Base-by-base conservation (phyloP, 2,797 vertebrate genomes). In the Poeciliopsis infans region DNA sequence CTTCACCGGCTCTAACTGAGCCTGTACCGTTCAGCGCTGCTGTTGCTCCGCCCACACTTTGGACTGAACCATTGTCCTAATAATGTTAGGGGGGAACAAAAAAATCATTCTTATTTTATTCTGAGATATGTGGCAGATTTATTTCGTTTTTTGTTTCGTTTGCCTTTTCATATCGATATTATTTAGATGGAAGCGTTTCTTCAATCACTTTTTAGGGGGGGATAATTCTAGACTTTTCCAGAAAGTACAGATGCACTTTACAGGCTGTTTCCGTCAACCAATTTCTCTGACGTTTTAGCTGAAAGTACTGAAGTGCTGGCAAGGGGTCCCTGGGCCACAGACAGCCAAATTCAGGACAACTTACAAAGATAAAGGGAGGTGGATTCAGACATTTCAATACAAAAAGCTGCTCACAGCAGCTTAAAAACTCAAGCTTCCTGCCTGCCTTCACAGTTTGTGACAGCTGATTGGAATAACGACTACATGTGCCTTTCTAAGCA, bases 331-430 rank as follows among this genome's bases (percentile, higher is more conserved):
- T 86, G 79, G 76, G 80, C 86, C 87, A 91, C 91, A 84, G 81
- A 78, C 87, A 85, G 83, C 70, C 76, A 88, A 93, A 85, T 83
- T 83, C 84, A 89, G 83, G 87, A 83, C 71, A 83, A 84, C 77
- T 89, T 80, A 31, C 79, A 88, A 18, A 89, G 89, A 92, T 90
- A 82, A 94, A 92, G 88, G 79, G 76, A 90, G 81, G 86, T 87
- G 82, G 80, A 87, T 87, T 86, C 77, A 84, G 84, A 87, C 82
- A 83, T 90, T 61, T 86, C 75, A 82, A 83, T 61, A n/a, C 76
- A 82, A 71, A 78, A 49, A 51, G 20, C 20, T 51, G 20, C 82
- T 84, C 75, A 81, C 86, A 83, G 83, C 82, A 81, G 74, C 83
- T 93, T 86, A 87, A 91, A 89, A 91, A 88, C 87, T 88, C 85